Percentiles rank a stretch among this genome's conserved stretches.
Evolutionary conservation across 2,113 vertebrate genomes (phyloP).

Genomic region (Pelodiscus sinensis): DNA sequence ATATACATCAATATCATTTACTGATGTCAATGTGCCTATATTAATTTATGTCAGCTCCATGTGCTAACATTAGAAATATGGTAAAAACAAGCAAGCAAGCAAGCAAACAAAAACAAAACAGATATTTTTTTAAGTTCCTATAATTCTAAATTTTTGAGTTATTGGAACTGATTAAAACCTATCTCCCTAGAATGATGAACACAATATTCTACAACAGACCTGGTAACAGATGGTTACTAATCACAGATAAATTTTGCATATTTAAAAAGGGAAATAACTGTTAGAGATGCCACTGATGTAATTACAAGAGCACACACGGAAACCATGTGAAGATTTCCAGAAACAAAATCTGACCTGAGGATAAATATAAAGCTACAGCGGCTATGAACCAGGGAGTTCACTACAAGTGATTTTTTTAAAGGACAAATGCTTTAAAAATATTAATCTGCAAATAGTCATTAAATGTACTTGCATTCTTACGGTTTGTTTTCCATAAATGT

Average conservation of each 20-base stretch:
- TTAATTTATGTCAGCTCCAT: not conserved
- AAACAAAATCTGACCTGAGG: conserved; percentile 24
- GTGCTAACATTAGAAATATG: not conserved
- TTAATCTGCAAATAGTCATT: not conserved
- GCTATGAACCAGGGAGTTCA: not conserved
- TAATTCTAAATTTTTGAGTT: conserved; percentile 14
- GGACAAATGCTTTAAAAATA: not conserved
- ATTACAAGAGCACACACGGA: not conserved
- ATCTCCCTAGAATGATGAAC: conserved; percentile 4
- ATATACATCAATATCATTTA: not conserved
- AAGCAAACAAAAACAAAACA: conserved; percentile 17
- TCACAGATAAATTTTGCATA: conserved; percentile 58
- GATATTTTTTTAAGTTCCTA: not conserved
- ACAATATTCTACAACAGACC: conserved; percentile 7
- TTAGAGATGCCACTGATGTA: conserved; percentile 16
- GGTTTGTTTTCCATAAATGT: fast-evolving
- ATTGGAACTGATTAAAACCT: conserved; percentile 25
- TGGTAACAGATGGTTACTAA: conserved; percentile 63
- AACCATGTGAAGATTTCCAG: not conserved
- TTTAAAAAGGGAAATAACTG: conserved; percentile 41
- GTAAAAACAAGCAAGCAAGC: not conserved
- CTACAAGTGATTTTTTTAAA: not conserved
- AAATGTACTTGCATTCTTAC: not conserved
- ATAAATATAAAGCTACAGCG: conserved; percentile 21
- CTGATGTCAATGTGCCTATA: not conserved